These are phyloP conservation scores for Aythya fuligula DNA, from an alignment of 2,797 vertebrate species.

Conservation along the genomic window DNA sequence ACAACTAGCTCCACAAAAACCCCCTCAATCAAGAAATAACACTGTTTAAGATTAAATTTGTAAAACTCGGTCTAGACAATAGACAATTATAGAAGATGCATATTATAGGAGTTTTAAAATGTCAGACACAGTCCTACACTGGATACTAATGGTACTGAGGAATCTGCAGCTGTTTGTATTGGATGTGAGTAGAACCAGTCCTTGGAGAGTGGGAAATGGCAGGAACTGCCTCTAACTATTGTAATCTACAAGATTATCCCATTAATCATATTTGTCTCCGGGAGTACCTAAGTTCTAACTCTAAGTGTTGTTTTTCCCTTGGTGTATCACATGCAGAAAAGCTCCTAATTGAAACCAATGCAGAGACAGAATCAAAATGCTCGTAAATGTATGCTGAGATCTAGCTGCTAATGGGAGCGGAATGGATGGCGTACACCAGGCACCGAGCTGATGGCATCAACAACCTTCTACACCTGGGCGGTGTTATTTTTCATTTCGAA, in stretches of 20 bases:
- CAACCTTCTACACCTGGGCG: background rate
- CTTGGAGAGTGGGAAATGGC: constrained; percentile 63
- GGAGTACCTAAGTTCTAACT: constrained; percentile 62
- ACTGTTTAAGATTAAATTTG: background rate
- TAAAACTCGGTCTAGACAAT: background rate
- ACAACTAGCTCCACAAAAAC: background rate
- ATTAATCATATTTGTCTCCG: constrained; percentile 72
- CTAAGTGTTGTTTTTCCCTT: constrained; percentile 62
- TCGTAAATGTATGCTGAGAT: constrained; percentile 22
- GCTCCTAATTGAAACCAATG: constrained; percentile 63
- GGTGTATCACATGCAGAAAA: constrained; percentile 35
- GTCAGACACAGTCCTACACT: background rate
- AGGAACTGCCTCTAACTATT: constrained; percentile 73
- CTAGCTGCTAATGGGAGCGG: background rate
- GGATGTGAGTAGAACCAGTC: constrained; percentile 48
- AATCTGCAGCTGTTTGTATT: constrained; percentile 73
- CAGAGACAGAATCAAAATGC: constrained; percentile 54
- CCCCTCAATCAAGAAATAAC: background rate
- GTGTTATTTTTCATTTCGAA: background rate
- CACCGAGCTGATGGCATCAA: background rate
- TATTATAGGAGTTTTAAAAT: constrained; percentile 17
- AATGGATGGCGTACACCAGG: background rate
- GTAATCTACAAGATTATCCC: constrained; percentile 72
- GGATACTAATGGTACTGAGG: constrained; percentile 59
- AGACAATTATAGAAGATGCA: background rate